These are phyloP conservation scores for zebrafish (Danio rerio) DNA, from an alignment of 2,113 vertebrate genomes.

Conservation along the genomic window DNA sequence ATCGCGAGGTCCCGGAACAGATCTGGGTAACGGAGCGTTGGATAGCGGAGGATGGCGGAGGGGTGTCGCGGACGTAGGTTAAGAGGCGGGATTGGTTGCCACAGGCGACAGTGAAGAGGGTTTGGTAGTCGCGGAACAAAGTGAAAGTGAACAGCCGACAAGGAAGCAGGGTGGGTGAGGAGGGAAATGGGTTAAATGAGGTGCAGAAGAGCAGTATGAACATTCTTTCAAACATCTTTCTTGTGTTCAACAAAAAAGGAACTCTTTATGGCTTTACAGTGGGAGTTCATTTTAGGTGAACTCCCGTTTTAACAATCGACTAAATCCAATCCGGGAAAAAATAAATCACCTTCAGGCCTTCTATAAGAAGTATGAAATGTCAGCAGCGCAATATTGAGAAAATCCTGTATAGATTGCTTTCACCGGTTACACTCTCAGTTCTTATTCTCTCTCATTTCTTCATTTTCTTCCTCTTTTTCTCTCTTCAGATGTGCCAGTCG, in stretches of 20 bases:
- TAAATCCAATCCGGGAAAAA: background rate
- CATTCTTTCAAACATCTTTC: background rate
- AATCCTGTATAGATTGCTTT: slow-evolving; percentile 22
- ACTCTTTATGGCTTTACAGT: too few species aligned
- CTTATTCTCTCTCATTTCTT: background rate
- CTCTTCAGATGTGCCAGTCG: slow-evolving; percentile 27
- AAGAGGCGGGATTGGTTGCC: too few species aligned
- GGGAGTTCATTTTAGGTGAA: background rate
- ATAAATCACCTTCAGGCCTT: background rate
- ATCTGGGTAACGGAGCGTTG: too few species aligned
- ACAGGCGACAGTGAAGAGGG: too few species aligned
- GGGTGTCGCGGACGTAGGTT: too few species aligned
- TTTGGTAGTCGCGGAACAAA: too few species aligned
- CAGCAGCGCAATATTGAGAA: background rate
- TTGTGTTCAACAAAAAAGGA: background rate
- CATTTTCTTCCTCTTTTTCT: background rate
- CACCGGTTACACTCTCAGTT: background rate
- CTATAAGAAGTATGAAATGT: background rate
- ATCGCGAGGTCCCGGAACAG: too few species aligned
- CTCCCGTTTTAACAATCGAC: background rate
- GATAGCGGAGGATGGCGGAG: too few species aligned
- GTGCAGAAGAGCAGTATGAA: background rate
- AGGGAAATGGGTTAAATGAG: too few species aligned
- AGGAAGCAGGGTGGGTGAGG: too few species aligned
- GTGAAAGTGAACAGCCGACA: too few species aligned